These are phyloP conservation scores for Terebella lapidaria DNA, from an alignment of 2,888 invertebrate genomes.

Conservation along the genomic window DNA sequence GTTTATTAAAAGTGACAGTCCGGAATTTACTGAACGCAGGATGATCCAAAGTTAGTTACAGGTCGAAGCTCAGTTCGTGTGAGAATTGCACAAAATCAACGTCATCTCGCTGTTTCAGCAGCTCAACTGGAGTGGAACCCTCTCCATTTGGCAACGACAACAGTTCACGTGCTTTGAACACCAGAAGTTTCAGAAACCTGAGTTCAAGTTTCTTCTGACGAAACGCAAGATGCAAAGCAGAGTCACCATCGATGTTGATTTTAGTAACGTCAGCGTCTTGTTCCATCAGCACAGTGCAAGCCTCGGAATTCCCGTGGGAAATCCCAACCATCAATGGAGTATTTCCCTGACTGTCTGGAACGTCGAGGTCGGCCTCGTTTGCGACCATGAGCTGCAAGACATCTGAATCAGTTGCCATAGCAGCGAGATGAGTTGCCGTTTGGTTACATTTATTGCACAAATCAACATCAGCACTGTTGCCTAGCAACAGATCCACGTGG, in stretches of 20 bases:
- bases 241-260: slow-evolving; percentile 10
- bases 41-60: too few species aligned
- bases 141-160: background rate
- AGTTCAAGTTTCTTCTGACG: background rate
- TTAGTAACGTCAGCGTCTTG: slow-evolving; percentile 9
- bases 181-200: background rate
- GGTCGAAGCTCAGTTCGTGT: too few species aligned
- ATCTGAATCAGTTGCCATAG: slow-evolving; percentile 11
- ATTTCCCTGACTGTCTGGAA: slow-evolving; percentile 3
- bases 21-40: too few species aligned
- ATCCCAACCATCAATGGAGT: slow-evolving; percentile 1
- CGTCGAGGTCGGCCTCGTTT: slow-evolving; percentile 14
- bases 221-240: slow-evolving; percentile 12
- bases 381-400: slow-evolving; percentile 20
- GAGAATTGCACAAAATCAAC: too few species aligned
- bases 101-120: background rate
- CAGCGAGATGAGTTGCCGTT: slow-evolving; percentile 9
- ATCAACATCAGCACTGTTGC: slow-evolving; percentile 3
- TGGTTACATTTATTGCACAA: background rate
- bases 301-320: slow-evolving; percentile 5
- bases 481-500: slow-evolving; percentile 10
- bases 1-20: too few species aligned
- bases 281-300: slow-evolving; percentile 9
- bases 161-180: background rate
- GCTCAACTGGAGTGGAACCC: background rate